Evolutionary conservation across 1,140 invertebrate species (phyloP).

Genomic region (Hirudo medicinalis): DNA sequence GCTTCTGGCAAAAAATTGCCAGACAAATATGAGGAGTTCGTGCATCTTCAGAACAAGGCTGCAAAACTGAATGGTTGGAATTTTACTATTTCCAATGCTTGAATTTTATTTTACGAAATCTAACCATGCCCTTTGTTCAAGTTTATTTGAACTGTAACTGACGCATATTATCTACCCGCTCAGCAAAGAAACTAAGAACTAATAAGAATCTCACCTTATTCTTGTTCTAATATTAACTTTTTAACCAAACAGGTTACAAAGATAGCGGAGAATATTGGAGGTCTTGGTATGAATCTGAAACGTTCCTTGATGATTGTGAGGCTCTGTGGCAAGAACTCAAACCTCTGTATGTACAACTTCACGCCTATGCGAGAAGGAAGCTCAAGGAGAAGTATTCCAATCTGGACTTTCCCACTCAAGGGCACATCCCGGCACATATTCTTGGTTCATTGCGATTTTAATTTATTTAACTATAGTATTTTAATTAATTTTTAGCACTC

Average conservation of each 20-base stretch:
- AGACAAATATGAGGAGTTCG: constrained; percentile 60
- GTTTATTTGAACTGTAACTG: no score
- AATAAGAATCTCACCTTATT: no score
- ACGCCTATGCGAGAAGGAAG: constrained; percentile 69
- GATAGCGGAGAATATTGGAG: constrained; percentile 56
- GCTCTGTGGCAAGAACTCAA: constrained; percentile 65
- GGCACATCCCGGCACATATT: constrained; percentile 77
- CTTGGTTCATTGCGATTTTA: constrained; percentile 38
- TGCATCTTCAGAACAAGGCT: constrained; percentile 64
- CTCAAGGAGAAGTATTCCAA: constrained; percentile 50
- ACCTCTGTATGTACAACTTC: constrained; percentile 69
- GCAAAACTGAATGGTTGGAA: constrained; percentile 60
- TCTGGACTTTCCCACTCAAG: constrained; percentile 39
- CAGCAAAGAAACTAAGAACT: no score
- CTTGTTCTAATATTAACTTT: no score
- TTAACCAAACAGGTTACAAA: constrained; percentile 29
- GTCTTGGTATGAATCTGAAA: constrained; percentile 24
- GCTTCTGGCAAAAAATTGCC: constrained; percentile 57
- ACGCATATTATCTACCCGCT: no score
- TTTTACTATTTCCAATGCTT: neutral
- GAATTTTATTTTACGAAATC: no score
- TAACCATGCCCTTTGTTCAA: no score
- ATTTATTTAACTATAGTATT: no score
- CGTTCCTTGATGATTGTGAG: constrained; percentile 48
- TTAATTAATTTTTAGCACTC: no score